phyloP scores from a whole-genome alignment of 2,888 invertebrate genomes.

The Orthonychiurus folsomi region DNA sequence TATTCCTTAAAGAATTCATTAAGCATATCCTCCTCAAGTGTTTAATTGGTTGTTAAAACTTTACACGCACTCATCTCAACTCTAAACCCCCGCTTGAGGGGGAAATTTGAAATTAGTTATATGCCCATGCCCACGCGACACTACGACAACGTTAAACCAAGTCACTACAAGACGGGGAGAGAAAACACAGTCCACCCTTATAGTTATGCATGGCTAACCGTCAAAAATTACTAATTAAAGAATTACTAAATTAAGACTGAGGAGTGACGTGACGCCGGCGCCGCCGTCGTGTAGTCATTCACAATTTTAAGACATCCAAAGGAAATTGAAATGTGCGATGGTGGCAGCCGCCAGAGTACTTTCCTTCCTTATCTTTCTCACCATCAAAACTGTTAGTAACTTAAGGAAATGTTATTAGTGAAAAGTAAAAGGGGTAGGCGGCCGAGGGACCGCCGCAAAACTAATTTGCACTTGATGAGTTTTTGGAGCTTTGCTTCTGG shows the following conservation, averaged over 20 bases:
- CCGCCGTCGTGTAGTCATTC: not conserved
- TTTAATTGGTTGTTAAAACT: conserved; percentile 1
- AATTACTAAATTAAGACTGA: not conserved
- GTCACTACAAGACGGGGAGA: no score
- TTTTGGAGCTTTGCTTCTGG: not conserved
- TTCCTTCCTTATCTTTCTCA: no score
- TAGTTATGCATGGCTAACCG: no score
- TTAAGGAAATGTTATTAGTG: not conserved
- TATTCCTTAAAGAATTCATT: not conserved
- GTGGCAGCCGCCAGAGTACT: no score
- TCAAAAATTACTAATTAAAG: not conserved
- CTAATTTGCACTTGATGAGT: conserved; percentile 1
- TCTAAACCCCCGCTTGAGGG: no score
- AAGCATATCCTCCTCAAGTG: not conserved
- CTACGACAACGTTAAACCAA: no score
- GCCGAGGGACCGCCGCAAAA: not conserved
- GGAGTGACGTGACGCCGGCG: no score
- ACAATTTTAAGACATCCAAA: not conserved
- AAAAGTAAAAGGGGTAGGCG: not conserved
- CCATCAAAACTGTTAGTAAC: not conserved
- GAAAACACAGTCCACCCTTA: no score
- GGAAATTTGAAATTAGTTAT: no score
- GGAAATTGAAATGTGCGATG: not conserved
- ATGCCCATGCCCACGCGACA: no score
- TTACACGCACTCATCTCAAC: not conserved